phyloP scores from a whole-genome alignment of 2,797 vertebrate species.

The Falco biarmicus region DNA sequence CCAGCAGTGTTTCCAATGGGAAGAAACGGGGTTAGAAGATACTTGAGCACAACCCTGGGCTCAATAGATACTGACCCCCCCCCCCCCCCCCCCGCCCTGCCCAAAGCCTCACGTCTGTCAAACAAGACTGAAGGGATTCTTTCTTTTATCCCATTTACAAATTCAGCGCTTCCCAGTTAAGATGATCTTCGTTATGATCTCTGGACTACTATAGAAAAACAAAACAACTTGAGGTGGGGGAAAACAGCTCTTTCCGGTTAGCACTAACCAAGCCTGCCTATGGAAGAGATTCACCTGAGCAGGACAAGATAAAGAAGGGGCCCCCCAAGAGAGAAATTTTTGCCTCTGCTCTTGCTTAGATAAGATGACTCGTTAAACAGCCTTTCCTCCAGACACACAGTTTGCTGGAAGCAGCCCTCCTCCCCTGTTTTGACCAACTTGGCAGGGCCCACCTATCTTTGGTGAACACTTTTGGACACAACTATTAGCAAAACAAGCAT shows the following conservation, averaged over 20 bases:
- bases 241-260: conserved; percentile 22
- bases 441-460: conserved; percentile 6
- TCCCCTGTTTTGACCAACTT: not conserved
- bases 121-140: not conserved
- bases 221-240: rapidly evolving
- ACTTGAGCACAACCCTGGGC: not conserved
- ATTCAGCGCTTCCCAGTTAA: not conserved
- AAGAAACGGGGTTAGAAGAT: not conserved
- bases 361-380: conserved; percentile 33
- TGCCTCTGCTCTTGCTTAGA: conserved; percentile 45
- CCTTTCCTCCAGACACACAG: not conserved
- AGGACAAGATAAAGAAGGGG: conserved; percentile 20
- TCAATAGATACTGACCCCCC: not conserved
- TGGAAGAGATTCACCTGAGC: conserved; percentile 25
- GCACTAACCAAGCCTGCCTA: not conserved
- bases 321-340: conserved; percentile 4
- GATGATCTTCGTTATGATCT: not conserved
- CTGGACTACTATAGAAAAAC: not conserved
- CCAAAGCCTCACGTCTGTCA: not conserved
- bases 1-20: not conserved
- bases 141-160: conserved; percentile 9
- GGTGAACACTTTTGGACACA: not conserved
- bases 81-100: not conserved
- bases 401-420: not conserved
- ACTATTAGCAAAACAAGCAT: not conserved